Conservation (phyloP, 2,888 invertebrate species). For the Mythimna albipuncta region DNA sequence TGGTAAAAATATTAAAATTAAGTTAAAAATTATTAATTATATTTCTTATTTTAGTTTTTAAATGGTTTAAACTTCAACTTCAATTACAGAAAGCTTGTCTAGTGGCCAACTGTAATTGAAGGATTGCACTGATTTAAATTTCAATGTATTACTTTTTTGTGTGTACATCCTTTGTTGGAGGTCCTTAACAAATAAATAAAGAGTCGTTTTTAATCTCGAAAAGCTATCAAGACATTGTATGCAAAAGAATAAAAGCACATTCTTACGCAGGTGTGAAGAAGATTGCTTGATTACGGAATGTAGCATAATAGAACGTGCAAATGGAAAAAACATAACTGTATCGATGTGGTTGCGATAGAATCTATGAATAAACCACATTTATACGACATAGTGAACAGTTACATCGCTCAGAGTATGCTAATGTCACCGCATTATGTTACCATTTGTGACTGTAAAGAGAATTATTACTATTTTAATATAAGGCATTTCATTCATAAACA, state of each 20-base stretch:
- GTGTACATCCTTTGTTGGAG: no score
- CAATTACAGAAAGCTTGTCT: no score
- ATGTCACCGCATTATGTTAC: constrained; percentile 61
- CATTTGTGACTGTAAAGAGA: constrained; percentile 37
- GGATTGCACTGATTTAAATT: no score
- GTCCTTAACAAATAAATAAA: background rate
- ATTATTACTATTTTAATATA: background rate
- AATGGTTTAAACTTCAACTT: no score
- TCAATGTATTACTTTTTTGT: no score
- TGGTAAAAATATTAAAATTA: no score
- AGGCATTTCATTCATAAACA: constrained; percentile 20
- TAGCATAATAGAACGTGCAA: constrained; percentile 40
- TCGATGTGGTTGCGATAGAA: constrained; percentile 71
- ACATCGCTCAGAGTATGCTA: constrained; percentile 69
- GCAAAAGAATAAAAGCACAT: constrained; percentile 40
- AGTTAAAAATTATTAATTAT: no score
- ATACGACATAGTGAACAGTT: constrained; percentile 76
- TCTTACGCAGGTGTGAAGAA: constrained; percentile 46
- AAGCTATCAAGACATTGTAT: constrained; percentile 41
- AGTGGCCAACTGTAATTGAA: no score
- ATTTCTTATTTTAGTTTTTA: no score
- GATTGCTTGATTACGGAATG: constrained; percentile 49
- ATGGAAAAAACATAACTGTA: constrained; percentile 68
- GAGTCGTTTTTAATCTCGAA: constrained; percentile 36
- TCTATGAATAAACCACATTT: constrained; percentile 73